Evolutionary conservation across 2,888 invertebrate species (phyloP).

Genomic region (Melanostoma mellinum): DNA sequence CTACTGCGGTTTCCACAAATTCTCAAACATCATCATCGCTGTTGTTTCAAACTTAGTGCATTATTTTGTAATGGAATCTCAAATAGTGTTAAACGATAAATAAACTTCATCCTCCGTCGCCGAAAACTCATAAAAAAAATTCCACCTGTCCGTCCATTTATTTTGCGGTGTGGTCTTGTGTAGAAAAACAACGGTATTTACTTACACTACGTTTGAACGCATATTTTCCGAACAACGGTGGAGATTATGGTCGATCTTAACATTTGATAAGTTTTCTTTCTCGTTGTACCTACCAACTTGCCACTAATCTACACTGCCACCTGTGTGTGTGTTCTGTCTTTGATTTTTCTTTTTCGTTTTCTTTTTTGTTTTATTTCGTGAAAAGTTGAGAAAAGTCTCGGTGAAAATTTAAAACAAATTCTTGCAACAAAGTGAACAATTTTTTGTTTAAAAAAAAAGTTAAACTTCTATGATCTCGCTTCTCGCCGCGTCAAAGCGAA

Average conservation of each 20-base stretch:
- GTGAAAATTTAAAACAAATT: no score
- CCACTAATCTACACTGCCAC: slow-evolving; percentile 18
- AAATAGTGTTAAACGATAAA: neutral
- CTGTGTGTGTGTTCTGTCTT: slow-evolving; percentile 33
- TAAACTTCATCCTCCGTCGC: neutral
- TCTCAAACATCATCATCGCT: no score
- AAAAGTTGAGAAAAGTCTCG: no score
- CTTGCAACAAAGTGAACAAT: no score
- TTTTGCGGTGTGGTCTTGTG: neutral
- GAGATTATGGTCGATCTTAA: slow-evolving; percentile 24
- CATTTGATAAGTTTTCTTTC: slow-evolving; percentile 20
- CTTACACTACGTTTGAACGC: slow-evolving; percentile 1
- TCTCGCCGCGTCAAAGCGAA: no score
- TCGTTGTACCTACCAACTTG: slow-evolving; percentile 13
- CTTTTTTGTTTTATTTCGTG: no score
- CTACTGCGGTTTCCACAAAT: no score
- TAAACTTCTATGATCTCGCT: no score
- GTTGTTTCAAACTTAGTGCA: neutral
- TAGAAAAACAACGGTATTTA: slow-evolving; percentile 36
- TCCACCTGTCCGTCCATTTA: slow-evolving; percentile 6
- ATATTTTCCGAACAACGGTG: slow-evolving; percentile 9
- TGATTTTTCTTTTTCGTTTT: neutral
- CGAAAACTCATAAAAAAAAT: neutral
- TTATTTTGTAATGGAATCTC: neutral
- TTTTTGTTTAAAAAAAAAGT: no score